Evolutionary conservation across 2,888 invertebrate genomes (phyloP), one percentile per base, ranked within the genome.

Genomic region (Coremacera marginata): DNA sequence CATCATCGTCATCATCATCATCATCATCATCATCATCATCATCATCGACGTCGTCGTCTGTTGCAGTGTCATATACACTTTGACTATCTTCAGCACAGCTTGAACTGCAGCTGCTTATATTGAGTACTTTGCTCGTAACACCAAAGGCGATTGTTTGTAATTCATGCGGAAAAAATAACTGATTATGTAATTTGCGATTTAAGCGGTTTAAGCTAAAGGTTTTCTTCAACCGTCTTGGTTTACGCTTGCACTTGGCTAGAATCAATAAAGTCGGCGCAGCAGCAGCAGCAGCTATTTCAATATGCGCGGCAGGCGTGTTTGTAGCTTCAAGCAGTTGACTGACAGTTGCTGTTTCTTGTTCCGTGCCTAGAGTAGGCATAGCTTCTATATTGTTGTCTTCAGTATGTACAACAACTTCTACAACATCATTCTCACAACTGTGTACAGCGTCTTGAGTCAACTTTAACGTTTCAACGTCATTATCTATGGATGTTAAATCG

Each of bases 151-250:
- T 70, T 9, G 68, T 79, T 37, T 77, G 81, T 31, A 88, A 67
- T 77, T 88, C 88, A 52, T 86, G 82, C 0, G 78, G 71, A 52
- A 86, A 88, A 81, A 88, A 88, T 37, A 88, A 76, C 57, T 82
- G 82, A 1, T 77, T 81, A 79, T 87, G 88, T 5, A 81, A 55
- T 76, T 84, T 84, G 79, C 19, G 25, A 60, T 63, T 67, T 5
- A 22, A 14, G 5, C 5, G 5, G 16, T n/a, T 51, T 37, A 8
- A n/a, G 49, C 27, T 55, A 27, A 57, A 19, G 19, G 65, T 55
- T 16, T 70, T 73, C 22, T 52, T 37, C 44, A 63, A 71, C 11
- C 67, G 31, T 14, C 55, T n/a, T n/a, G n/a, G 65, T 8, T 60
- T 62, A 16, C 34, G 37, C 27, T 19, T 62, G n/a, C 44, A 3